Percentiles rank a stretch among this genome's conserved stretches.
phyloP scores from a whole-genome alignment of 2,797 vertebrate genomes.

The Chelidonichthys spinosus region DNA sequence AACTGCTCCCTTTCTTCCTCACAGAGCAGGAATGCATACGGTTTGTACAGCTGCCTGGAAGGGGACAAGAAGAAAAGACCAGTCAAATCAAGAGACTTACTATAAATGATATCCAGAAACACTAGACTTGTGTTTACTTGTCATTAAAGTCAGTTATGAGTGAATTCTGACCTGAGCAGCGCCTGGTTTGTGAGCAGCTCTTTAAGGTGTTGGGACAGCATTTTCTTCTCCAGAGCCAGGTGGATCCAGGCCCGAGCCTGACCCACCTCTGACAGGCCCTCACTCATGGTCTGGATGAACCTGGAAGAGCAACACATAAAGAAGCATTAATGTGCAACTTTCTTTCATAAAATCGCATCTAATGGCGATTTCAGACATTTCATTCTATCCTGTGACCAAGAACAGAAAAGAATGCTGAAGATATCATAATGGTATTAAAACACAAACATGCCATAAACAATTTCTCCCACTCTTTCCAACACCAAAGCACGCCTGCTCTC shows the following conservation, averaged over 20 bases:
- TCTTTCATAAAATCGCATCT: neutral
- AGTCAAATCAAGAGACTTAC: neutral
- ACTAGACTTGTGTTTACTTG: neutral
- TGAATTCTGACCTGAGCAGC: constrained; percentile 88
- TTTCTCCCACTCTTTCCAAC: neutral
- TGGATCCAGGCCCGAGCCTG: constrained; percentile 96
- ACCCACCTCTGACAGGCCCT: constrained; percentile 95
- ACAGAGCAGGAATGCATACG: constrained; percentile 95
- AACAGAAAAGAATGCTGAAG: neutral
- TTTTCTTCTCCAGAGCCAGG: constrained; percentile 96
- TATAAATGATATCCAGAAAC: neutral
- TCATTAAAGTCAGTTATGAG: neutral
- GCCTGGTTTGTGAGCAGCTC: constrained; percentile 92
- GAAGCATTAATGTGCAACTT: constrained; percentile 11
- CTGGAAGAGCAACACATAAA: constrained; percentile 70
- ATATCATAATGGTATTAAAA: neutral
- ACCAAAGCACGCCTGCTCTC: neutral
- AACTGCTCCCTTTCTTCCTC: constrained; percentile 99
- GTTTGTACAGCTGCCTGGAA: constrained; percentile 95
- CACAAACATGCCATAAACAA: neutral
- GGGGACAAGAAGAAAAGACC: neutral
- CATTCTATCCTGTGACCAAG: neutral
- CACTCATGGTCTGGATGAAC: constrained; percentile 94
- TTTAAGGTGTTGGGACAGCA: constrained; percentile 95
- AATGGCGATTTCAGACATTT: neutral